phyloP scores from a whole-genome alignment of 2,888 invertebrate species.

The Folsomia manolachei region DNA sequence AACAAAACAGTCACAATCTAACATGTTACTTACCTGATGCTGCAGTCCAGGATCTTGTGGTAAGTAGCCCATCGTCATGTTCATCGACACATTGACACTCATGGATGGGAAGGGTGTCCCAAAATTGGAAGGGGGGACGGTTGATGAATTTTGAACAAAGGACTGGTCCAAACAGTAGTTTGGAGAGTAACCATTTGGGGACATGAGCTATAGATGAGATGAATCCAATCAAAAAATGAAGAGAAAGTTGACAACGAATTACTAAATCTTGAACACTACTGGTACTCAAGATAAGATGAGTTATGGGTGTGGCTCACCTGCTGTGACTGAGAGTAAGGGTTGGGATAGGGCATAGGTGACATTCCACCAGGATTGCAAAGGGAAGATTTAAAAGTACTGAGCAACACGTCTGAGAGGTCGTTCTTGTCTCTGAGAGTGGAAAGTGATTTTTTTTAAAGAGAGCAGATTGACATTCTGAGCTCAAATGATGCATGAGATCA shows the following conservation, averaged over 20 bases:
- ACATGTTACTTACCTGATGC: constrained; percentile 32
- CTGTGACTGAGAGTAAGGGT: constrained; percentile 43
- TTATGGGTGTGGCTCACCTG: constrained; percentile 36
- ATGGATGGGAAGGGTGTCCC: constrained; percentile 73
- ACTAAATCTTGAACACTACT: too few species aligned
- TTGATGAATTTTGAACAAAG: constrained; percentile 44
- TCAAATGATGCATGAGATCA: not conserved
- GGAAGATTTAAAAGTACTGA: constrained; percentile 68
- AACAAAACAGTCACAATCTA: too few species aligned
- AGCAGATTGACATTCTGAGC: too few species aligned
- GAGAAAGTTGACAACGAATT: too few species aligned
- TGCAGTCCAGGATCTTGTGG: constrained; percentile 30
- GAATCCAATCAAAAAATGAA: too few species aligned
- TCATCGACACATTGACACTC: constrained; percentile 97
- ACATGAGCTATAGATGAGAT: constrained; percentile 36
- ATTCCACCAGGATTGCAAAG: constrained; percentile 64
- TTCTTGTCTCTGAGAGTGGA: constrained; percentile 48
- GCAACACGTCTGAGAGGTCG: constrained; percentile 82
- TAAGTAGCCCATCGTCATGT: constrained; percentile 78
- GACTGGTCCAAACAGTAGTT: constrained; percentile 51
- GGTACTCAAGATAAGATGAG: too few species aligned
- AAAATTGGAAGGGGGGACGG: constrained; percentile 55
- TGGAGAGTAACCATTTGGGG: constrained; percentile 52
- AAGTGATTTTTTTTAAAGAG: too few species aligned
- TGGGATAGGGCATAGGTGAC: constrained; percentile 52